A percentile compares a stretch with the other conserved stretches of the same genome.
Conservation (phyloP, 2,113 vertebrate genomes). For the Argyrosomus japonicus region DNA sequence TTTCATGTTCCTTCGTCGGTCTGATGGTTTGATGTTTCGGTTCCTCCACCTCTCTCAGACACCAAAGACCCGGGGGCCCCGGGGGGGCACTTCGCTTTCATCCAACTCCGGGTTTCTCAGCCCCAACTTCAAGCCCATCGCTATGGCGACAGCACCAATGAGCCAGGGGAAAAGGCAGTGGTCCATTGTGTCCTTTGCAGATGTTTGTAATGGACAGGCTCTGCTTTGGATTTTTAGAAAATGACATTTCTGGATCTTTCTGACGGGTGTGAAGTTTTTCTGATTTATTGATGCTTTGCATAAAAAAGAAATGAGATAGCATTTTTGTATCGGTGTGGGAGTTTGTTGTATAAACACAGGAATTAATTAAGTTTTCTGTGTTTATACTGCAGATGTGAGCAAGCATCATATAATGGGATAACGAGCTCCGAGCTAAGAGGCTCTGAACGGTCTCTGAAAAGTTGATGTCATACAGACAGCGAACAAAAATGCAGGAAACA, state of each 20-base stretch:
- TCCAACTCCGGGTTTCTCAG: slow-evolving; percentile 44
- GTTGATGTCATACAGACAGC: neutral
- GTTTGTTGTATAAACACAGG: neutral
- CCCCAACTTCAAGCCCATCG: slow-evolving; percentile 58
- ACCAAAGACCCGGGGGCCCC: slow-evolving; percentile 34
- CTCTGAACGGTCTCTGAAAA: neutral
- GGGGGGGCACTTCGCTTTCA: slow-evolving; percentile 51
- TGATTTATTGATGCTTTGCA: neutral
- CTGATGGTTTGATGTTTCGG: slow-evolving; percentile 53
- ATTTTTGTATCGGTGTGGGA: neutral
- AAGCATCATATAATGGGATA: neutral
- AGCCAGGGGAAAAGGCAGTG: neutral
- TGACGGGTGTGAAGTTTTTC: neutral
- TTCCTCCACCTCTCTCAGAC: slow-evolving; percentile 52
- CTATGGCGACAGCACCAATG: slow-evolving; percentile 64
- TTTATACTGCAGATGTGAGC: neutral
- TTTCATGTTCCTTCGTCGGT: slow-evolving; percentile 61
- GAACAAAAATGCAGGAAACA: neutral
- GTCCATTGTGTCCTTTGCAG: slow-evolving; percentile 46
- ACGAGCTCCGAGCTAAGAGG: neutral
- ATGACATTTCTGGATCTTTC: neutral
- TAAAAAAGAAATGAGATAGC: neutral
- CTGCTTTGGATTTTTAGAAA: neutral
- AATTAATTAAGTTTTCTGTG: neutral
- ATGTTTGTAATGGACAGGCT: slow-evolving; percentile 30